phyloP scores from a whole-genome alignment of 2,797 vertebrate genomes.

The Spea hammondii region DNA sequence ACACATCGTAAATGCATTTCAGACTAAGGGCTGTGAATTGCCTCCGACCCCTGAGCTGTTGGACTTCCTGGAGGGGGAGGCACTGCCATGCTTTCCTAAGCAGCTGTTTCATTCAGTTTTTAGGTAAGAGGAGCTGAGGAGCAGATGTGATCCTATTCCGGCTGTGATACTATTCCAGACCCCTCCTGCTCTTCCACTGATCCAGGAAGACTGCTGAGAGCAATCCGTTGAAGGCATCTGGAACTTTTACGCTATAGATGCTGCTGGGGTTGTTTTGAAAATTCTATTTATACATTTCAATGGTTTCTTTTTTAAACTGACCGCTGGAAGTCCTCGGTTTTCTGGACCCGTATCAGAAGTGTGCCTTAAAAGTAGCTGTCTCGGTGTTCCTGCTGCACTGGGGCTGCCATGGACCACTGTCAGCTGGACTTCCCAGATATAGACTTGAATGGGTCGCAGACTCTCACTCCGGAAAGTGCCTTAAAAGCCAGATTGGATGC shows the following conservation, averaged over 20 bases:
- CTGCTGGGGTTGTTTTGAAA: background rate
- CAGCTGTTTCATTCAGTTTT: conserved; percentile 43
- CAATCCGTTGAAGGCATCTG: background rate
- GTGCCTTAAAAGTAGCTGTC: conserved; percentile 42
- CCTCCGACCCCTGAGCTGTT: conserved; percentile 41
- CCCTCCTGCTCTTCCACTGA: background rate
- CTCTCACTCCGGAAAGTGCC: conserved; percentile 47
- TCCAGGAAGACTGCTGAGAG: background rate
- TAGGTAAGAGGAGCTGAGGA: conserved; percentile 13
- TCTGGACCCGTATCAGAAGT: background rate
- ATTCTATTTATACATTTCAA: background rate
- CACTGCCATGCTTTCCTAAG: conserved; percentile 45
- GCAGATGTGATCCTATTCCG: background rate
- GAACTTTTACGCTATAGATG: background rate
- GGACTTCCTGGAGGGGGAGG: conserved; percentile 48
- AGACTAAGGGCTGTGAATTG: conserved; percentile 24
- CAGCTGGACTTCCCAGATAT: conserved; percentile 63
- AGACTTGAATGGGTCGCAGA: conserved; percentile 67
- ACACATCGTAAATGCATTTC: background rate
- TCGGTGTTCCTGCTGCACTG: conserved; percentile 21
- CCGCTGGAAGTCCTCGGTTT: background rate
- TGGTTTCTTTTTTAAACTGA: background rate
- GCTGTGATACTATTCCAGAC: background rate
- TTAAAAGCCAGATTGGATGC: conserved; percentile 69
- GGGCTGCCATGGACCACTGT: conserved; percentile 55